A percentile compares a stretch with the other conserved stretches of the same genome.
Evolutionary conservation across 2,797 vertebrate genomes (phyloP).

Genomic region (Pelochelys cantorii): DNA sequence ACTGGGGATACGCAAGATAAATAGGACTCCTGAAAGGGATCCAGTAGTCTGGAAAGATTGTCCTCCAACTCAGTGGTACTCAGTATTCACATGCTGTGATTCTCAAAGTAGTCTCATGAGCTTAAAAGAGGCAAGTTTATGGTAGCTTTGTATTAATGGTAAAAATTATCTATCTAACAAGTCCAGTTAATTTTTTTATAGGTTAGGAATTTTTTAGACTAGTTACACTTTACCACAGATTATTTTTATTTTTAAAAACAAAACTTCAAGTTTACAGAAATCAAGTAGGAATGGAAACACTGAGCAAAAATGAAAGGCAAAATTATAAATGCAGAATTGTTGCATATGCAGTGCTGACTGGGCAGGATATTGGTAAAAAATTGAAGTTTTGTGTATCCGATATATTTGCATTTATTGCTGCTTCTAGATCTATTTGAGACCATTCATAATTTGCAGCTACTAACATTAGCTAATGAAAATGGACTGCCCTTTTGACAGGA

Average conservation of each 20-base stretch:
- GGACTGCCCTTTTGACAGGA: background rate
- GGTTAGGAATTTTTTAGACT: background rate
- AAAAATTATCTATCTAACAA: background rate
- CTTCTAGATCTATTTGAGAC: accelerated
- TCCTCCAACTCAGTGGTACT: too few species aligned
- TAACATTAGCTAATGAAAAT: accelerated
- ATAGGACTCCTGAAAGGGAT: too few species aligned
- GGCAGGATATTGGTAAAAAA: background rate
- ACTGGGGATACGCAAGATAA: too few species aligned
- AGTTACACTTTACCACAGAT: background rate
- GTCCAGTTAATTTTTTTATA: background rate
- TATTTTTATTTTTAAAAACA: background rate
- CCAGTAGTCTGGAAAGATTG: too few species aligned
- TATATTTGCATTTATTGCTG: accelerated
- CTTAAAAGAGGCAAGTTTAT: background rate
- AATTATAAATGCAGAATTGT: background rate
- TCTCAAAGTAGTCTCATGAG: background rate
- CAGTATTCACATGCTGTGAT: background rate
- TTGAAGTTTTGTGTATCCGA: background rate
- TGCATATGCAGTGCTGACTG: background rate
- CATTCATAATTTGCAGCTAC: accelerated
- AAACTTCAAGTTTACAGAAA: background rate
- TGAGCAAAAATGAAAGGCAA: background rate
- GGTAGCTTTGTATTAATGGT: background rate
- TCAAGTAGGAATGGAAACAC: background rate